phyloP scores from a whole-genome alignment of 2,888 invertebrate genomes.

The Prosopocoilus inquinatus region DNA sequence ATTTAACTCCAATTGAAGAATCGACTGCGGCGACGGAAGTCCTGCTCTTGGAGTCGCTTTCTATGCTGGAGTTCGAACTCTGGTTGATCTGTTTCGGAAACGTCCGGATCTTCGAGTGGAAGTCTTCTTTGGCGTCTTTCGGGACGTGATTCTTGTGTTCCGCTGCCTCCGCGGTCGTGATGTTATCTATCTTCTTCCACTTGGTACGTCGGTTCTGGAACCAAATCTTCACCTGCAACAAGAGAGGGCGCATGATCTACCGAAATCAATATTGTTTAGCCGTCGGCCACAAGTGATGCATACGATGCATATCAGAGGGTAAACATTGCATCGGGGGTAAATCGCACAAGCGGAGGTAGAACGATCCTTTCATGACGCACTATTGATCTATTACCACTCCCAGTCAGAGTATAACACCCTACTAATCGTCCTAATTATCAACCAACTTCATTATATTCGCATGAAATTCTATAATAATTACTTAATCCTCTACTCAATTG shows the following conservation, averaged over 20 bases:
- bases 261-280: conserved; percentile 32
- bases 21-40: conserved; percentile 32
- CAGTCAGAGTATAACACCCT: conserved; percentile 10
- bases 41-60: conserved; percentile 48
- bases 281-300: conserved; percentile 25
- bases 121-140: conserved; percentile 31
- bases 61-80: conserved; percentile 47
- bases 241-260: conserved; percentile 36
- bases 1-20: conserved; percentile 35
- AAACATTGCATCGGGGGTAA: conserved; percentile 21
- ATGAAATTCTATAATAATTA: background rate
- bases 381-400: conserved; percentile 23
- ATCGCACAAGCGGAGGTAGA: conserved; percentile 10
- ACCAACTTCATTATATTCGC: conserved; percentile 10
- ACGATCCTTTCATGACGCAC: conserved; percentile 16
- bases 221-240: conserved; percentile 84
- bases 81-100: conserved; percentile 40
- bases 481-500: background rate
- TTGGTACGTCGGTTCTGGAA: conserved; percentile 83
- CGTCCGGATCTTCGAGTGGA: conserved; percentile 31
- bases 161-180: conserved; percentile 83
- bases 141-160: conserved; percentile 66
- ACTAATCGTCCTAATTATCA: conserved; percentile 14
- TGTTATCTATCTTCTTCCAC: conserved; percentile 92
- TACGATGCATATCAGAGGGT: conserved; percentile 28